These are phyloP conservation scores for Hydrotaea diabolus DNA, from an alignment of 2,888 invertebrate species.

Conservation along the genomic window DNA sequence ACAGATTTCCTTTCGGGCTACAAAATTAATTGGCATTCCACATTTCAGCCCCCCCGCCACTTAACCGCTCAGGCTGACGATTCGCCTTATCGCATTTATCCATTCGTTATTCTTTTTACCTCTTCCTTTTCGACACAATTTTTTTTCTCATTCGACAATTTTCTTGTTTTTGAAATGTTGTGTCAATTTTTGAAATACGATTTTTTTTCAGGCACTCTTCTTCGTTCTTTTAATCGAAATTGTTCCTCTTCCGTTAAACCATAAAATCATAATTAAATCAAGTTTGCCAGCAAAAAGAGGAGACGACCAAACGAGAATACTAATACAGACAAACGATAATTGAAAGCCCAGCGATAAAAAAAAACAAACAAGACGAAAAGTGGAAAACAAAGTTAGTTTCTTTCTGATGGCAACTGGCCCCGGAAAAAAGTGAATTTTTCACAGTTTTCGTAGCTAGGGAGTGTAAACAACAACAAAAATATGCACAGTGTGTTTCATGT, in stretches of 20 bases:
- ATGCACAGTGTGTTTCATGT: too few relatives aligned
- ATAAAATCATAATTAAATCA: constrained; percentile 35
- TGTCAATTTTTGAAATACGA: background rate
- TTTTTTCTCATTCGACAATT: background rate
- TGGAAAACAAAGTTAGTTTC: background rate
- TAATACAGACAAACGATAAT: constrained; percentile 16
- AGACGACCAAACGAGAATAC: constrained; percentile 17
- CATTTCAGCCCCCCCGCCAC: too few relatives aligned
- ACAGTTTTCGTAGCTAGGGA: background rate
- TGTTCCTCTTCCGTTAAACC: background rate
- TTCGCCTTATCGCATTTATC: too few relatives aligned
- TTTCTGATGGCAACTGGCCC: background rate
- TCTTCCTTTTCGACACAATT: background rate
- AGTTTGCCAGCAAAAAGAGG: background rate
- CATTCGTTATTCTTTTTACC: background rate
- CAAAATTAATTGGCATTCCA: too few relatives aligned
- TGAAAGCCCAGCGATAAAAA: constrained; percentile 5
- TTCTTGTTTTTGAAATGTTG: background rate
- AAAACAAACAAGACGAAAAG: background rate
- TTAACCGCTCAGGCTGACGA: too few relatives aligned
- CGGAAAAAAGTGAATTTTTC: background rate
- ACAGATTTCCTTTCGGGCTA: too few relatives aligned
- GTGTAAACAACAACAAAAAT: too few relatives aligned
- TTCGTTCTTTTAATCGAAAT: background rate
- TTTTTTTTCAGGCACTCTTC: background rate